A percentile compares a stretch with the other conserved stretches of the same genome.
These are phyloP conservation scores for Vespertilio murinus DNA, from an alignment of 2,797 vertebrate genomes.

Conservation along the genomic window DNA sequence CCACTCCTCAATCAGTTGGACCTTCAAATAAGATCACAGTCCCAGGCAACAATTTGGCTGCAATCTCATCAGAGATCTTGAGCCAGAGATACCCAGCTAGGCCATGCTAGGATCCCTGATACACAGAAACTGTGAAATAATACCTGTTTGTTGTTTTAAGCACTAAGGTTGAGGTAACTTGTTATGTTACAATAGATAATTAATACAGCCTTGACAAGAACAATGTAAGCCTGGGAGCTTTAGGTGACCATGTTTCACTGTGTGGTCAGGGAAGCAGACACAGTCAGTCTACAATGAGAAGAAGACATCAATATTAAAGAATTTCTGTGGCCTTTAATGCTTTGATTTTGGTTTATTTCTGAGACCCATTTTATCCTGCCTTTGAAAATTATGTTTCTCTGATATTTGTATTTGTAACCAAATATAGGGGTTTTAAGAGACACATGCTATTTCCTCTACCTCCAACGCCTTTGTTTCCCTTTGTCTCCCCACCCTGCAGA, in stretches of 20 bases:
- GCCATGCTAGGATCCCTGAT: background rate
- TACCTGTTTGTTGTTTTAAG: background rate
- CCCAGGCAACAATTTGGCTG: background rate
- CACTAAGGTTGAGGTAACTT: background rate
- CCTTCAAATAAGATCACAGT: background rate
- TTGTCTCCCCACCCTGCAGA: background rate
- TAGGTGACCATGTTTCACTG: background rate
- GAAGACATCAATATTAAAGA: background rate
- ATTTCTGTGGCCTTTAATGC: background rate
- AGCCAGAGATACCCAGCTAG: background rate
- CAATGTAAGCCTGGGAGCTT: background rate
- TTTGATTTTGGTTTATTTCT: background rate
- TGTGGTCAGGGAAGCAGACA: background rate
- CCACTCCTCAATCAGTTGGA: background rate
- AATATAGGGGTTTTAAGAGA: background rate
- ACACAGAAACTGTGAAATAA: background rate
- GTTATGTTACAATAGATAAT: background rate
- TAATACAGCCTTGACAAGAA: background rate
- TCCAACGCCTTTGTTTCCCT: background rate
- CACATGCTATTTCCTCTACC: background rate
- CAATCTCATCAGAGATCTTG: background rate
- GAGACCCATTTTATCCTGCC: background rate
- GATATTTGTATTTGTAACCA: background rate
- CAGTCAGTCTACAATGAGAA: background rate
- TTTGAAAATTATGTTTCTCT: constrained; percentile 39